Evolutionary conservation across 2,888 invertebrate genomes (phyloP).

Genomic region (Blastobasis adustella): DNA sequence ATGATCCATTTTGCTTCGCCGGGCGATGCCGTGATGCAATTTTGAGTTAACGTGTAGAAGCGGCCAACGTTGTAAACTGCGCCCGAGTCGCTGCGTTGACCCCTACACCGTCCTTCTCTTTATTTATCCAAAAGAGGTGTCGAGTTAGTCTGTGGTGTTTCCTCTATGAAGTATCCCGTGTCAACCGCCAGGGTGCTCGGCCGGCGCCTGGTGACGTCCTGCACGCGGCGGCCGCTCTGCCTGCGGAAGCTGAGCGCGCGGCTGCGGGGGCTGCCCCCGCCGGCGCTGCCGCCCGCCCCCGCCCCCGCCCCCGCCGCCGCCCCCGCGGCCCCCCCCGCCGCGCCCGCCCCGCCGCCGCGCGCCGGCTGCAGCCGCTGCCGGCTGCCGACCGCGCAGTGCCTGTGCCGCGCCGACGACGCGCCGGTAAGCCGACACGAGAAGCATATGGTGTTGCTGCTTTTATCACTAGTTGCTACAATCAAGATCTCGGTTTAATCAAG

Average conservation of each 20-base stretch:
- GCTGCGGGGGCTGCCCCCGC: slow-evolving; percentile 24
- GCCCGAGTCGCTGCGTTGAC: neutral
- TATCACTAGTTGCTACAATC: no score
- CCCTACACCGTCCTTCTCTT: no score
- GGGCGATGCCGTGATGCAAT: neutral
- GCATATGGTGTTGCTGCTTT: no score
- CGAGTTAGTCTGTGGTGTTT: no score
- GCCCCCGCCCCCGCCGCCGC: neutral
- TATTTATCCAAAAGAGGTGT: no score
- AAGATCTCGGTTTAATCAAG: no score
- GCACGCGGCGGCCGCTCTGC: slow-evolving; percentile 40
- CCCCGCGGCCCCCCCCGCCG: slow-evolving; percentile 5
- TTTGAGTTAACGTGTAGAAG: neutral
- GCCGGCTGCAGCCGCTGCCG: slow-evolving; percentile 1
- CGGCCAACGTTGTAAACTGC: neutral
- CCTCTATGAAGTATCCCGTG: no score
- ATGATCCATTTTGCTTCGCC: neutral
- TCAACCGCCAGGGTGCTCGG: slow-evolving; percentile 24
- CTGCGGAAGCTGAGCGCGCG: slow-evolving; percentile 43
- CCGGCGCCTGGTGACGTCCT: slow-evolving; percentile 38
- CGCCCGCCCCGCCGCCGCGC: slow-evolving; percentile 4
- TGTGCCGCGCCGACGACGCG: slow-evolving; percentile 33
- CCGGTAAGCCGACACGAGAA: slow-evolving; percentile 19
- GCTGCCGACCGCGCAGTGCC: slow-evolving; percentile 22
- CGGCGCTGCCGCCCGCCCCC: slow-evolving; percentile 2